Evolutionary conservation across 2,797 vertebrate species (phyloP), one percentile per base, ranked within the genome.

Genomic region (Taenioides sp.): DNA sequence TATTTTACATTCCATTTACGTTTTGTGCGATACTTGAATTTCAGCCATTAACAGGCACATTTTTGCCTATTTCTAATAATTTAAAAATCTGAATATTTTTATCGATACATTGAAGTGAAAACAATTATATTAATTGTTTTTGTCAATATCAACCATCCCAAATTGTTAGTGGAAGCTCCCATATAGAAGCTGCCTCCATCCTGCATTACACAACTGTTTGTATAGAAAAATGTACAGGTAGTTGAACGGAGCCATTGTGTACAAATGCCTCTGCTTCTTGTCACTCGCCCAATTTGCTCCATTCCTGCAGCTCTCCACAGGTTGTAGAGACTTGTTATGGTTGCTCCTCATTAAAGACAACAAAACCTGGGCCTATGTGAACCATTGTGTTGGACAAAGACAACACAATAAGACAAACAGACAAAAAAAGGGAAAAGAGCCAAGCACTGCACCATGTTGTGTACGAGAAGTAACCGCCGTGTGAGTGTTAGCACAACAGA

Each of bases 221-320:
- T 57, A 9, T 9, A 52, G 50, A 57, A 57, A 54, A 23, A 57
- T 3, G 54, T 23, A 49, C 23, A 27, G 40, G 2, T 49, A 27
- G 63, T 28, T 50, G 17, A 47, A 65, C 14, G 14, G 3, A 43
- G 10, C 63, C 14, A 16, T 64, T 23, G 62, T 64, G 52, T 55
- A 22, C 52, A 55, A 47, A 34, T 23, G 1, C 22, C 40, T 17
- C 34, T 17, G n/a, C 14, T 65, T 25, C 43, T 49, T 50, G 63
- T 65, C 43, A 65, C 63, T 49, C 10, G 14, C 43, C 63, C 63
- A 65, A 65, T 65, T 65, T 65, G 43, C 63, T 65, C 43, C 23
- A 49, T 23, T 27, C 43, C 37, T 23, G 43, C 43, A 27, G 43
- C 43, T 27, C 43, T 65, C 63, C 63, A 65, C 63, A 50, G 63